These are phyloP conservation scores for Philereme vetulata DNA, from an alignment of 2,888 invertebrate genomes.

Conservation along the genomic window DNA sequence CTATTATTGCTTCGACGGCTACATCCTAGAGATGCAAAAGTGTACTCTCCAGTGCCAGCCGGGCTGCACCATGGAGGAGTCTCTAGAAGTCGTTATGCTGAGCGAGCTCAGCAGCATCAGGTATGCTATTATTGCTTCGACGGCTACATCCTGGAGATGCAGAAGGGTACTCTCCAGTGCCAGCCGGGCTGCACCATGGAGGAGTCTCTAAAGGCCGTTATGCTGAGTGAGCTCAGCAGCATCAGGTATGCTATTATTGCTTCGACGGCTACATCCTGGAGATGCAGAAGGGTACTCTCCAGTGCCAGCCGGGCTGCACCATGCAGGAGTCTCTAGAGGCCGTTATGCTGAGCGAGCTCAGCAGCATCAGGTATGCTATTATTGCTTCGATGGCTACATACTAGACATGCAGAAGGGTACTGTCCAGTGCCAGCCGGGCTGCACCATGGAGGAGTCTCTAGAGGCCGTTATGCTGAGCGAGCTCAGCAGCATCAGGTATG, in stretches of 20 bases:
- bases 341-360: conserved; percentile 95
- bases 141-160: conserved; percentile 93
- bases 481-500: conserved; percentile 93
- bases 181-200: conserved; percentile 97
- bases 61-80: conserved; percentile 96
- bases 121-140: too few relatives aligned
- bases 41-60: conserved; percentile 96
- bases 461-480: conserved; percentile 96
- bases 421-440: conserved; percentile 96
- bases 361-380: conserved; percentile 93
- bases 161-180: conserved; percentile 93
- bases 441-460: conserved; percentile 94
- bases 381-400: conserved; percentile 96
- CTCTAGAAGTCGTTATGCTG: conserved; percentile 95
- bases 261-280: conserved; percentile 94
- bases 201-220: conserved; percentile 95
- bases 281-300: conserved; percentile 93
- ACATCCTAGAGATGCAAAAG: conserved; percentile 93
- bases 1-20: too few relatives aligned
- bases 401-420: conserved; percentile 93
- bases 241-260: too few relatives aligned
- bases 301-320: conserved; percentile 96
- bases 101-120: conserved; percentile 95
- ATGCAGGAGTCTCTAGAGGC: conserved; percentile 96
- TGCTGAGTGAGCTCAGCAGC: conserved; percentile 95